These are phyloP conservation scores for Sebastes taczanowskii DNA, from an alignment of 2,797 vertebrate genomes.

Conservation along the genomic window DNA sequence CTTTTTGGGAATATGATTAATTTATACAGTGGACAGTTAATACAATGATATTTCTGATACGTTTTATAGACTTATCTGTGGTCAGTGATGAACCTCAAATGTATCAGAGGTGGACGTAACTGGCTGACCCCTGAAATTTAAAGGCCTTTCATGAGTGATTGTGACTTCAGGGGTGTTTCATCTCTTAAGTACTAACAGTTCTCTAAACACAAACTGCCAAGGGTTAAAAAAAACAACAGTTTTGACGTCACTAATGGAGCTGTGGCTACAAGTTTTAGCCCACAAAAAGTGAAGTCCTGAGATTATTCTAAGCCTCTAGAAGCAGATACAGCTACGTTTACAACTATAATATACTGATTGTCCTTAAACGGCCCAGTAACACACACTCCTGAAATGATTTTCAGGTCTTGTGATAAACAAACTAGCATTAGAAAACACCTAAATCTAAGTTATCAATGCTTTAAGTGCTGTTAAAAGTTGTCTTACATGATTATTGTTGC, in stretches of 20 bases:
- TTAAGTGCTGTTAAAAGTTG: neutral
- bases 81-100: neutral
- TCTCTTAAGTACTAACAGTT: neutral
- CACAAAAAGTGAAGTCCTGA: conserved; percentile 15
- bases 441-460: neutral
- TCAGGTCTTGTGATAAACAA: neutral
- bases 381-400: neutral
- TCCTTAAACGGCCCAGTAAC: neutral
- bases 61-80: neutral
- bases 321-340: neutral
- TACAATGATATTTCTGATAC: neutral
- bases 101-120: neutral
- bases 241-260: neutral
- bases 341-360: neutral
- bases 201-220: neutral
- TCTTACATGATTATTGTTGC: neutral
- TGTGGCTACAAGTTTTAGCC: neutral
- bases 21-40: neutral
- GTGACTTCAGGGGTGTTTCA: neutral
- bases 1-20: neutral
- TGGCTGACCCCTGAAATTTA: neutral
- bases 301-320: neutral
- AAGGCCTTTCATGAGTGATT: neutral
- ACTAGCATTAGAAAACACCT: neutral
- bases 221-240: neutral